phyloP scores from a whole-genome alignment of 2,797 vertebrate species.

The Petrocephalus schoutedeni region DNA sequence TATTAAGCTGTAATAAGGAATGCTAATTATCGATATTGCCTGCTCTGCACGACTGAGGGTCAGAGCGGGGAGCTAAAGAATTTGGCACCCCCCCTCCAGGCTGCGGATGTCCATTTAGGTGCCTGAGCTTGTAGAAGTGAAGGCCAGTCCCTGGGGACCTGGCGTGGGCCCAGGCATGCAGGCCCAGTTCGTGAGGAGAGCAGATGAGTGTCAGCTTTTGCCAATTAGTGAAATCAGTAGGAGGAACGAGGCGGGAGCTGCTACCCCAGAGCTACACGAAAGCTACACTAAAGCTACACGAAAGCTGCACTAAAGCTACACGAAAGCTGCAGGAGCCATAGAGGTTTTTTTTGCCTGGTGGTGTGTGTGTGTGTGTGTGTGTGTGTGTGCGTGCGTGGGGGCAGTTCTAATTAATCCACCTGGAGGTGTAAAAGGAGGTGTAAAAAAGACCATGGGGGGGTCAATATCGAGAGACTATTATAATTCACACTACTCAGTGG shows the following conservation, averaged over 20 bases:
- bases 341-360: neutral
- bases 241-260: neutral
- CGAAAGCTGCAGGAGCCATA: neutral
- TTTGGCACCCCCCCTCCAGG: neutral
- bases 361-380: neutral
- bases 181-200: neutral
- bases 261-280: neutral
- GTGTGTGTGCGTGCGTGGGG: no score
- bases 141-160: neutral
- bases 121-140: neutral
- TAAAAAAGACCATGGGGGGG: neutral
- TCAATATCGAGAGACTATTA: neutral
- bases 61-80: neutral
- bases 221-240: neutral
- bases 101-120: neutral
- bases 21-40: neutral
- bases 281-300: neutral
- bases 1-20: neutral
- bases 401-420: neutral
- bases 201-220: neutral
- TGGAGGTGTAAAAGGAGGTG: neutral
- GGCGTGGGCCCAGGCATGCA: neutral
- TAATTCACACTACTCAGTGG: neutral
- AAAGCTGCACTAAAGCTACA: neutral
- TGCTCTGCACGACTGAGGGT: neutral